These are phyloP conservation scores for Dolichoris vasculosae DNA, from an alignment of 1,140 invertebrate genomes.

Conservation along the genomic window DNA sequence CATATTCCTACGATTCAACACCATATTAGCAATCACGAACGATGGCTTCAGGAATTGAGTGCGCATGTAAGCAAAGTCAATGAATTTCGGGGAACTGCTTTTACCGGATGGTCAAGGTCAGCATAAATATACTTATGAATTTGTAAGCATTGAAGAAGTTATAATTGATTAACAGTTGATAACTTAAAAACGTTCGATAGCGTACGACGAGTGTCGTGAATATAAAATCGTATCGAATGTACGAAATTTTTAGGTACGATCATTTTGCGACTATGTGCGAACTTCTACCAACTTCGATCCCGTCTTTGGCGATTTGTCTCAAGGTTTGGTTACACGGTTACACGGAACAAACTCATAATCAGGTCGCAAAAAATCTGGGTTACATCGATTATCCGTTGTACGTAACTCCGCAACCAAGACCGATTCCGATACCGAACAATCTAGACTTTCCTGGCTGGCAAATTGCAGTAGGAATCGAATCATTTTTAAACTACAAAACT, in stretches of 20 bases:
- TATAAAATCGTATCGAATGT: not conserved
- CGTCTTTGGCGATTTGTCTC: slow-evolving; percentile 81
- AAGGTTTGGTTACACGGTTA: slow-evolving; percentile 76
- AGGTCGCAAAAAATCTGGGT: slow-evolving; percentile 74
- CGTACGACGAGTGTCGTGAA: not conserved
- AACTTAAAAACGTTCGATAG: too few relatives aligned
- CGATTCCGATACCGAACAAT: slow-evolving; percentile 74
- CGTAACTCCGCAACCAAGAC: slow-evolving; percentile 70
- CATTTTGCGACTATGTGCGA: slow-evolving; percentile 96
- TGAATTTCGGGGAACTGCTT: slow-evolving; percentile 79
- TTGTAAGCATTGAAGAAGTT: not conserved
- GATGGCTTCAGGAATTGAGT: slow-evolving; percentile 78
- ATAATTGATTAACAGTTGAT: not conserved
- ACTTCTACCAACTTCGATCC: slow-evolving; percentile 88
- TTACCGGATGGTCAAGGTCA: slow-evolving; percentile 87
- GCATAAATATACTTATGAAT: slow-evolving; percentile 1
- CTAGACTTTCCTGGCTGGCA: slow-evolving; percentile 79
- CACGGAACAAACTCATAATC: slow-evolving; percentile 70
- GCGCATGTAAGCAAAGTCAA: slow-evolving; percentile 73
- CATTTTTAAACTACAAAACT: slow-evolving; percentile 76
- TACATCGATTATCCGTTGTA: slow-evolving; percentile 72
- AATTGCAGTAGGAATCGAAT: slow-evolving; percentile 76
- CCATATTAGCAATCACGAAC: slow-evolving; percentile 82
- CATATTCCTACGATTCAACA: slow-evolving; percentile 80
- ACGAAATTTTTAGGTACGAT: slow-evolving; percentile 81